A percentile compares a stretch with the other conserved stretches of the same genome.
These are phyloP conservation scores for Melanargia galathea DNA, from an alignment of 2,888 invertebrate species.

Conservation along the genomic window DNA sequence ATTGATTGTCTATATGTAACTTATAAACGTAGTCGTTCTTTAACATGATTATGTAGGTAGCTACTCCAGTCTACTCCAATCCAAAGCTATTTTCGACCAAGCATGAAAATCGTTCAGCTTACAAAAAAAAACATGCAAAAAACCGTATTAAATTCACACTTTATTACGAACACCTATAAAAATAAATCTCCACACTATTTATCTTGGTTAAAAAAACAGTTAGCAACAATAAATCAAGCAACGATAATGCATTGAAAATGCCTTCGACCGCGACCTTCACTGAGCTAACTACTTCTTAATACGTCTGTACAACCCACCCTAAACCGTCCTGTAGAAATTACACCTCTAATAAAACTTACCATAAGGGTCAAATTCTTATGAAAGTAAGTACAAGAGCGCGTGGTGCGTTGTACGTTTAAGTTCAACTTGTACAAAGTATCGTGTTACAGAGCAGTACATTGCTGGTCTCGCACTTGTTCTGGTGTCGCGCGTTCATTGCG, in stretches of 20 bases:
- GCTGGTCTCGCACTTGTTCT: conserved; percentile 28
- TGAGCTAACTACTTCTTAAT: conserved; percentile 32
- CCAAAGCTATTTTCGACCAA: background rate
- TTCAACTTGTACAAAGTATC: conserved; percentile 26
- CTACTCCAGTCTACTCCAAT: background rate
- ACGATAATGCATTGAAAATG: conserved; percentile 30
- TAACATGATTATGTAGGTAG: too few species aligned
- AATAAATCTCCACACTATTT: conserved; percentile 30
- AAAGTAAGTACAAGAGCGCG: background rate
- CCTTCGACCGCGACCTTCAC: conserved; percentile 34
- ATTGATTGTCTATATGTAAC: too few species aligned
- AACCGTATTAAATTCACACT: conserved; percentile 18
- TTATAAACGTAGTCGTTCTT: too few species aligned
- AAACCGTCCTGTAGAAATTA: background rate
- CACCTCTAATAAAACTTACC: background rate
- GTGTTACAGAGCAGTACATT: conserved; percentile 33
- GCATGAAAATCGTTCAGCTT: background rate
- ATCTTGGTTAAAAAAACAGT: conserved; percentile 23
- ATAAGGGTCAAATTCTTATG: background rate
- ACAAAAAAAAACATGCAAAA: conserved; percentile 10
- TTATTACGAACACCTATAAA: conserved; percentile 12
- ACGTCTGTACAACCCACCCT: conserved; percentile 12
- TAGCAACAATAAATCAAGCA: conserved; percentile 28
- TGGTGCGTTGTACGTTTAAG: conserved; percentile 17
- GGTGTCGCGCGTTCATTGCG: conserved; percentile 26